Conservation (phyloP, 2,888 invertebrate species). For the Brenthis hecate region DNA sequence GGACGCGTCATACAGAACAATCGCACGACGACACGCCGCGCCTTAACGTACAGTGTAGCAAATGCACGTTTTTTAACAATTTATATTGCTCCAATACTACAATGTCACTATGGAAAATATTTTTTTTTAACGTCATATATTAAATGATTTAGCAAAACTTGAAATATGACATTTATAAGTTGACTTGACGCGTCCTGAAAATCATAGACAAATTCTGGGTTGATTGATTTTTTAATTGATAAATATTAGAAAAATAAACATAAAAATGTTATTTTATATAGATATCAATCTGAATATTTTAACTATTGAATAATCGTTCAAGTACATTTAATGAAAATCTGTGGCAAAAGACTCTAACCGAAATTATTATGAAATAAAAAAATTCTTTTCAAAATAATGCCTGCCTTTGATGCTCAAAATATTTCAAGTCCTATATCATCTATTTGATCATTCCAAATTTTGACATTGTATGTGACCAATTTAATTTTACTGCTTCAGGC, state of each 20-base stretch:
- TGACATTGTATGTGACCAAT: conserved; percentile 24
- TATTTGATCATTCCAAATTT: conserved; percentile 27
- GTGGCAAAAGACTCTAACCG: neutral
- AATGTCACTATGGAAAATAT: no score
- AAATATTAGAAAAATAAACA: neutral
- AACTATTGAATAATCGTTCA: conserved; percentile 1
- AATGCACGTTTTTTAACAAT: neutral
- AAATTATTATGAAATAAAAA: neutral
- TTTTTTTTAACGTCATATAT: no score
- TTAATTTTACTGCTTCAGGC: conserved; percentile 19
- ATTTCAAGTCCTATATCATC: conserved; percentile 6
- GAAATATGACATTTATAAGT: neutral
- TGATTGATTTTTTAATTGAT: conserved; percentile 8
- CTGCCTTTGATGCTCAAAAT: conserved; percentile 21
- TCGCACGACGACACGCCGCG: conserved; percentile 51
- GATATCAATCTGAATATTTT: conserved; percentile 1
- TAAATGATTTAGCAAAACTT: no score
- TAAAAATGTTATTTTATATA: neutral
- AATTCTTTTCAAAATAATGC: neutral
- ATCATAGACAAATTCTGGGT: conserved; percentile 5
- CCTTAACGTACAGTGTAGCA: conserved; percentile 42
- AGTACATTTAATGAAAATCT: conserved; percentile 4
- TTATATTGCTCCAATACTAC: neutral
- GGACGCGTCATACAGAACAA: conserved; percentile 45
- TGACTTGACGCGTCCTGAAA: conserved; percentile 1